phyloP scores from a whole-genome alignment of 2,797 vertebrate genomes.

The Eupleurogrammus muticus region DNA sequence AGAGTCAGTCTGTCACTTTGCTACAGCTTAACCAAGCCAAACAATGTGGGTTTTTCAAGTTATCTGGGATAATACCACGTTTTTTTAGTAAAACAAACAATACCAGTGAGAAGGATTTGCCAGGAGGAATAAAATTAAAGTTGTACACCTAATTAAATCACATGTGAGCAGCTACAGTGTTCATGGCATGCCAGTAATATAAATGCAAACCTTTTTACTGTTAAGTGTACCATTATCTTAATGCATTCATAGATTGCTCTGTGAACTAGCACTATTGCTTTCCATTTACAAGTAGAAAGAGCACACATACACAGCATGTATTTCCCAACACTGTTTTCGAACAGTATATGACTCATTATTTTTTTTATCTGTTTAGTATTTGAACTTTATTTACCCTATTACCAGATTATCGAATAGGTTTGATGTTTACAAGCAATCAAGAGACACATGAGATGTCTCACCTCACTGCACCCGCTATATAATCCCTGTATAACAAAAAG shows the following conservation, averaged over 20 bases:
- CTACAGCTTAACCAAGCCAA: not conserved
- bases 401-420: not conserved
- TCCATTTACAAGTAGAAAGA: constrained; percentile 4
- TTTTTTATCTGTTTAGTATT: constrained; percentile 22
- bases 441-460: not conserved
- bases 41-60: constrained; percentile 6
- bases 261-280: constrained; percentile 8
- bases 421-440: not conserved
- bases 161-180: not conserved
- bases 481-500: constrained; percentile 11
- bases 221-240: not conserved
- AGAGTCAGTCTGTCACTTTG: constrained; percentile 14
- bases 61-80: not conserved
- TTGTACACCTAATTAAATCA: constrained; percentile 2
- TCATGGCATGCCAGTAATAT: constrained; percentile 1
- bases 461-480: not conserved
- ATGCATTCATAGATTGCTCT: not conserved
- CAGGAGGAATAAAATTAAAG: constrained; percentile 12
- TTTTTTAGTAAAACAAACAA: constrained; percentile 16
- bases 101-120: not conserved
- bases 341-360: not conserved
- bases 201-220: constrained; percentile 6
- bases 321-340: not conserved
- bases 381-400: constrained; percentile 8
- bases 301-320: constrained; percentile 11